These are phyloP conservation scores for human DNA, from an alignment of 2,113 vertebrate genomes.

Conservation along the genomic window GRCh38 chr20:7183501-7184000, in stretches of 20 bases:
- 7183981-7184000: neutral
- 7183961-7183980: neutral
- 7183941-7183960: neutral
- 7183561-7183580: neutral
- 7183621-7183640: neutral
- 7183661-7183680: neutral
- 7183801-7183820: constrained; percentile 27
- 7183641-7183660: neutral
- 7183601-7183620: neutral
- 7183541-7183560: neutral
- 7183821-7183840: constrained; percentile 28
- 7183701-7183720: constrained; percentile 2
- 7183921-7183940: neutral
- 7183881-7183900: constrained; percentile 13
- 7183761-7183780: neutral
- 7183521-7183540: neutral
- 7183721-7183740: neutral
- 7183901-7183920: neutral
- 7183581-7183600: neutral
- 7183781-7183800: constrained; percentile 54
- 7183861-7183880: constrained; percentile 52
- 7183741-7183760: constrained; percentile 36
- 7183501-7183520: neutral
- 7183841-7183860: constrained; percentile 33
- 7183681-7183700: constrained; percentile 15